Percentiles rank a stretch among this genome's conserved stretches.
Evolutionary conservation across 2,113 vertebrate species (phyloP).

Genomic region (Origma solitaria): DNA sequence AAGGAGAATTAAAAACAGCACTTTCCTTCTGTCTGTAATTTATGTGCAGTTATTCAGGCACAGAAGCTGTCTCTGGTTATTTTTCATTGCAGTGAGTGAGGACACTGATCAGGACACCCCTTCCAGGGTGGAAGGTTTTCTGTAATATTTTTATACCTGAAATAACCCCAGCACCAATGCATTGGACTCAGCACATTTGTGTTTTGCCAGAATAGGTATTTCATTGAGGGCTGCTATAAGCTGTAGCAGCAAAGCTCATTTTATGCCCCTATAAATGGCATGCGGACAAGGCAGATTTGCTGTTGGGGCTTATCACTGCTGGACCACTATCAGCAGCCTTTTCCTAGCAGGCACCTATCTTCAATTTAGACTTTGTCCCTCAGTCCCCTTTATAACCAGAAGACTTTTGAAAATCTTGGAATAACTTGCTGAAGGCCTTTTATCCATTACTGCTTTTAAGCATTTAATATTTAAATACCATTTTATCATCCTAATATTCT

Average conservation of each 20-base stretch:
- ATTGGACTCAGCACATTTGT: background rate
- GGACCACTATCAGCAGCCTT: background rate
- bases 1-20: background rate
- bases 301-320: background rate
- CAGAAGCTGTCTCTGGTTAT: background rate
- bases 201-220: background rate
- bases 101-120: background rate
- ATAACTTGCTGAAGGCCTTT: slow-evolving; percentile 13
- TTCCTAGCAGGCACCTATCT: background rate
- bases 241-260: slow-evolving; percentile 31
- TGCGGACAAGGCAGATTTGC: background rate
- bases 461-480: slow-evolving; percentile 62
- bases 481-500: slow-evolving; percentile 63
- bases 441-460: slow-evolving; percentile 49
- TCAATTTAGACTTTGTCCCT: background rate
- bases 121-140: background rate
- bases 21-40: background rate
- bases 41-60: background rate
- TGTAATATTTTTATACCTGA: background rate
- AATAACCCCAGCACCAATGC: background rate
- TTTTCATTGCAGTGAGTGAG: background rate
- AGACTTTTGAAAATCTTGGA: background rate
- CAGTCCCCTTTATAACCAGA: background rate
- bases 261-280: background rate
- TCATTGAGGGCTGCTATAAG: background rate